Evolutionary conservation across 2,113 vertebrate genomes (phyloP).

Genomic region (Rhinogobius similis): DNA sequence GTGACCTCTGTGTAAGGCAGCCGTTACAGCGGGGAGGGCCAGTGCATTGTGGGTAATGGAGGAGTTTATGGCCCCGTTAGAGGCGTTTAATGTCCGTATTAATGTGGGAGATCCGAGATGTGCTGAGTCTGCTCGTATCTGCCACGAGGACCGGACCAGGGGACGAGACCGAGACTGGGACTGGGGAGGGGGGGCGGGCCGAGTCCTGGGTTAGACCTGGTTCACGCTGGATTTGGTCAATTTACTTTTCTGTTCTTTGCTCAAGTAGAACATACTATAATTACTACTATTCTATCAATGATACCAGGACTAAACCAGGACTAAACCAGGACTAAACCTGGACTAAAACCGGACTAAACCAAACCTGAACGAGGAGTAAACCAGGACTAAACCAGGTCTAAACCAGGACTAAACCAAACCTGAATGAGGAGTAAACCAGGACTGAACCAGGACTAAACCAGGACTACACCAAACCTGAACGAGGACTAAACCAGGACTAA

Average conservation of each 20-base stretch:
- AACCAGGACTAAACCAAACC: too few species aligned
- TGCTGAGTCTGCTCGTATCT: conserved; percentile 1
- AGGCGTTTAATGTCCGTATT: background rate
- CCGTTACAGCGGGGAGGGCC: background rate
- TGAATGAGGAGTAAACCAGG: too few species aligned
- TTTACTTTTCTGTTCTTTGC: background rate
- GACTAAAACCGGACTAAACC: background rate
- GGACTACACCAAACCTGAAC: background rate
- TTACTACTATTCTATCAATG: too few species aligned
- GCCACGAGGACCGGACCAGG: background rate
- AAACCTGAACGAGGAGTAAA: too few species aligned
- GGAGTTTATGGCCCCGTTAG: conserved; percentile 11
- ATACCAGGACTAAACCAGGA: background rate
- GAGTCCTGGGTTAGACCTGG: background rate
- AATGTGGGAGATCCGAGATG: background rate
- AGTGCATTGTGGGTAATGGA: conserved; percentile 6
- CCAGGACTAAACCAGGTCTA: too few species aligned
- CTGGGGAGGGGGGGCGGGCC: background rate
- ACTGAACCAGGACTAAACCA: too few species aligned
- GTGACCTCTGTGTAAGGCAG: background rate
- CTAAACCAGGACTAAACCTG: background rate
- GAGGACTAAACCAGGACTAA: too few species aligned
- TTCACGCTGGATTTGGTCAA: background rate
- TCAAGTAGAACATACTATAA: background rate
- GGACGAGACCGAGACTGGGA: background rate